Evolutionary conservation across 53 echinoderm and acorn worm species (phyloP), one percentile per base, ranked within the genome.

Genomic region (Paracentrotus lividus): DNA sequence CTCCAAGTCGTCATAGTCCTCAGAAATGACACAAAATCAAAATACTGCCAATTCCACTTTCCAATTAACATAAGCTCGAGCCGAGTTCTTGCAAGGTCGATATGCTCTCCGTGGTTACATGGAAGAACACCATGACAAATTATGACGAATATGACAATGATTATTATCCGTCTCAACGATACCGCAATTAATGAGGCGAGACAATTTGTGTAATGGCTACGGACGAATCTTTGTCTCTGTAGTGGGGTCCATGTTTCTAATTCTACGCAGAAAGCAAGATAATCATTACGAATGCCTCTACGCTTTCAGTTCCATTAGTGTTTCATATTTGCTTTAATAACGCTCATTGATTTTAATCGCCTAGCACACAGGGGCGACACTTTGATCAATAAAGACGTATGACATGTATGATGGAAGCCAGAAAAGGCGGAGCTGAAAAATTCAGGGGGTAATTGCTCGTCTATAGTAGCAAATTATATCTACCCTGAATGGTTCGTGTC

Each of bases 271-370:
- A 43, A 10, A 81, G 27, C 44, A 47, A n/a, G 49, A 26, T 45
- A 5, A 5, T 31, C 20, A 77, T 81, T 24, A 9, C n/a, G 44
- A 47, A 49, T 33, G 47, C 12, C 81, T 47, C 24, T 47, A 26
- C 27, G 81, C 81, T n/a, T 38, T 26, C 47, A 18, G 44, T 14
- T 13, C 81, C 47, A 81, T 81, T 81, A 49, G 81, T 47, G 81
- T 81, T 47, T 47, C 81, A 81, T 81, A 34, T 81, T 81, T 81
- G 26, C 81, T 81, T 72, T 81, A 44, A 81, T 81, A 72, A 72
- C 72, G 72, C 72, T 32, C 45, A 81, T 81, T 47, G 81, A 81
- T 81, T 81, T 77, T 81, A 23, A 26, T 81, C 81, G n/a, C 81
- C 2, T 2, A 26, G 40, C 42, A 47, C n/a, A 81, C 81, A 26